These are phyloP conservation scores for Garrulus glandarius DNA, from an alignment of 2,797 vertebrate species.

Conservation along the genomic window DNA sequence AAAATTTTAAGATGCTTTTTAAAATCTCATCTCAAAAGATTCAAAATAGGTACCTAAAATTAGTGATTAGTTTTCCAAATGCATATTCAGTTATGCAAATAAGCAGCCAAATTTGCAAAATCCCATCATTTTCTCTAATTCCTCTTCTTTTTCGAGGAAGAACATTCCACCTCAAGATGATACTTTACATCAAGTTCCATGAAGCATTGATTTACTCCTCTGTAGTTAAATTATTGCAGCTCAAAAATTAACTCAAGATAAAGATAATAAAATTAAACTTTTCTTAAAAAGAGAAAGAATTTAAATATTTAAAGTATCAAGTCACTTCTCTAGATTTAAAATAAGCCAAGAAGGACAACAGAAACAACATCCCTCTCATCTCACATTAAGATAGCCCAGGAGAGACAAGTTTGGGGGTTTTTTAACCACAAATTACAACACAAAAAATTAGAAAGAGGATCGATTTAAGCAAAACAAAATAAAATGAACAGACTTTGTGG, in stretches of 20 bases:
- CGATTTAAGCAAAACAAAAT: neutral
- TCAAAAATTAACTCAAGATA: neutral
- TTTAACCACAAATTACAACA: neutral
- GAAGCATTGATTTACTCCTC: neutral
- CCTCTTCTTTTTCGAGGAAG: neutral
- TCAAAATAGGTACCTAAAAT: neutral
- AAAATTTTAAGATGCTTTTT: neutral
- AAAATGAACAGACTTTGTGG: neutral
- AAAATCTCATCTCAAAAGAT: neutral
- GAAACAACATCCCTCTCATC: neutral
- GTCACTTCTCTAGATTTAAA: neutral
- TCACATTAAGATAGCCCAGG: neutral
- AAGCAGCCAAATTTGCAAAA: neutral
- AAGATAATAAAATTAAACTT: neutral
- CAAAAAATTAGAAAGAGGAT: neutral
- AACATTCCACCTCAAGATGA: neutral
- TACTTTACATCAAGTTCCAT: neutral
- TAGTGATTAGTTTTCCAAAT: neutral
- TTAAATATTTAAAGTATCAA: neutral
- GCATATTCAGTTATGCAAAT: neutral
- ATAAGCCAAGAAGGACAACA: neutral
- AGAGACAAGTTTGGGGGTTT: rapidly evolving
- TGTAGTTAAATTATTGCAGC: neutral
- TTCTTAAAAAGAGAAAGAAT: neutral
- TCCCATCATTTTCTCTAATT: neutral